Evolutionary conservation across 2,113 vertebrate genomes (phyloP), one percentile per base, ranked within the genome.

Genomic region (Ophthalmotilapia sp.): DNA sequence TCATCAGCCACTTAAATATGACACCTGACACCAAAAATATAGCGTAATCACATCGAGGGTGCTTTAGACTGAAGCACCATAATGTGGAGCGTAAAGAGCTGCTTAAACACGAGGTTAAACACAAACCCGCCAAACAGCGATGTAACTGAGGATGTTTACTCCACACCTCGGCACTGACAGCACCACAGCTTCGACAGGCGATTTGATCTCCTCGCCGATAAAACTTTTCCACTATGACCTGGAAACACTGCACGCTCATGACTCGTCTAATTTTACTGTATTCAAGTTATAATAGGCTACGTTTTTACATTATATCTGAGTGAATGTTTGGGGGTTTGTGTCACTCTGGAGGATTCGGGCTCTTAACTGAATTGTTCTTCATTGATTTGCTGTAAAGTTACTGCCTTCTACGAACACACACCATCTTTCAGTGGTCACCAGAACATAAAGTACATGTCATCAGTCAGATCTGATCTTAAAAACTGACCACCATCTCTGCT

Each of bases 341-440:
- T 45, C 8, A 6, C 21, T 47, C 68, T 10, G 68, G 12, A 42
- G n/a, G 38, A 0, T 42, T 70, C 13, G 0, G 31, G 2, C 14
- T 31, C 3, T 33, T 33, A 19, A 60, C 26, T 31, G 55, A 58
- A 31, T 6, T 56, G 0, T 29, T 56, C 23, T 56, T 56, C 23
- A 29, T 9, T 56, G 55, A 56, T 56, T 29, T 56, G 8, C 26
- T 60, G 26, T 60, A 6, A 60, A 17, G 56, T 29, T 62, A 0
- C 29, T 62, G 58, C 29, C 3, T 36, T 62, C 31, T 62, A 5
- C 6, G 1, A 62, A 62, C 31, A 62, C 29, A 36, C 17, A 6
- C 29, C 58, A 11, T 33, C 9, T 33, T 60, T 60, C 29, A 4
- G 58, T 33, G 56, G 56, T 33, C 15, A 19, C 56, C 9, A 31